A percentile compares a stretch with the other conserved stretches of the same genome.
These are phyloP conservation scores for Aphodius sticticus DNA, from an alignment of 2,888 invertebrate genomes.

Conservation along the genomic window DNA sequence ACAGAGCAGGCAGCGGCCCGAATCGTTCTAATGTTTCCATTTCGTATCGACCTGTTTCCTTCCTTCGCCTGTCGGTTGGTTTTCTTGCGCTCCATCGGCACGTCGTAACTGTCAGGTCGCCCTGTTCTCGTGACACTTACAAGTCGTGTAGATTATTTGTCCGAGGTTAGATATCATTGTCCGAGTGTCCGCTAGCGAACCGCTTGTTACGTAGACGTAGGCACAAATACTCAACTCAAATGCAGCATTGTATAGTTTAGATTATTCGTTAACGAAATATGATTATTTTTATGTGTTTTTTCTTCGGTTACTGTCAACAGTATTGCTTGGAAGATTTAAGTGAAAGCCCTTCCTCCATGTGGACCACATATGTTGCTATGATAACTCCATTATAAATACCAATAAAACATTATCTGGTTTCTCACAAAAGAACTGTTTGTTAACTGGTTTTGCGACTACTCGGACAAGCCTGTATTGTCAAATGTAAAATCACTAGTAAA, in stretches of 20 bases:
- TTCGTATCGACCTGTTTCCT: constrained; percentile 6
- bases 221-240: neutral
- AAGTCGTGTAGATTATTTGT: constrained; percentile 4
- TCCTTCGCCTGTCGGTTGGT: constrained; percentile 13
- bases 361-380: too few species aligned
- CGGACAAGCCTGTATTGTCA: too few species aligned
- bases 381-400: too few species aligned
- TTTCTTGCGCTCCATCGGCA: constrained; percentile 9
- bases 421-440: too few species aligned
- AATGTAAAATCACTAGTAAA: too few species aligned
- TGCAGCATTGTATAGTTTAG: neutral
- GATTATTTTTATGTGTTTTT: too few species aligned
- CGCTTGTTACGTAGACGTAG: neutral
- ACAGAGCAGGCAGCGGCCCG: constrained; percentile 25
- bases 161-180: constrained; percentile 4
- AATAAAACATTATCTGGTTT: too few species aligned
- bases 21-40: constrained; percentile 19
- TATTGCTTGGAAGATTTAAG: too few species aligned
- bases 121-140: neutral
- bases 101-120: neutral
- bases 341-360: too few species aligned
- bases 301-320: too few species aligned
- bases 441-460: too few species aligned
- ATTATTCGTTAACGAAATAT: too few species aligned
- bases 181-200: neutral